Conservation (phyloP, 2,888 invertebrate species). For the Teinopalpus imperialis region DNA sequence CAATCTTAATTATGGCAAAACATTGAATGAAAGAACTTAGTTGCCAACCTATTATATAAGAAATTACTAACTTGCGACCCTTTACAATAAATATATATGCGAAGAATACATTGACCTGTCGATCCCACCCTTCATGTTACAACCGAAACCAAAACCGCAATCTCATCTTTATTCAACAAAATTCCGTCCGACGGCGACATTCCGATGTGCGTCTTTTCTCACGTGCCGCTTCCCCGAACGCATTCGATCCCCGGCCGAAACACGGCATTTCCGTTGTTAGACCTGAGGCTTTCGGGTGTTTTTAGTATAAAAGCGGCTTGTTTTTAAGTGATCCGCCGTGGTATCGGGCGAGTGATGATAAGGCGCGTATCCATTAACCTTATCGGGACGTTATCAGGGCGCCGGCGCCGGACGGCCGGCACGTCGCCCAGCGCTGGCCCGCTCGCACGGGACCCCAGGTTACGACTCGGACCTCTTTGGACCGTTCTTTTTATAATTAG, state of each 20-base stretch:
- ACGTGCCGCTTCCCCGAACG: constrained; percentile 70
- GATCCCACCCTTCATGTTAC: too few species aligned
- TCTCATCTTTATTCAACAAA: too few species aligned
- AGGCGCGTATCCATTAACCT: constrained; percentile 73
- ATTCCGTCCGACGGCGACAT: constrained; percentile 69
- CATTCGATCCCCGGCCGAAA: constrained; percentile 50
- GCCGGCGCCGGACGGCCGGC: constrained; percentile 64
- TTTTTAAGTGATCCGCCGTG: constrained; percentile 39
- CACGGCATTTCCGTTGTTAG: neutral
- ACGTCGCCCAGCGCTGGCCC: constrained; percentile 1
- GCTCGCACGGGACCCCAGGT: neutral
- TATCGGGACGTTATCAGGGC: constrained; percentile 72
- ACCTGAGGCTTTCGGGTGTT: constrained; percentile 9
- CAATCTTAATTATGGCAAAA: too few species aligned
- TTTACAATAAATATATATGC: too few species aligned
- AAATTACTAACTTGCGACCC: too few species aligned
- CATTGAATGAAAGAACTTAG: too few species aligned
- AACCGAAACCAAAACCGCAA: too few species aligned
- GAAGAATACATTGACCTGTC: too few species aligned
- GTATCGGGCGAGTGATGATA: constrained; percentile 57
- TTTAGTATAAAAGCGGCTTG: constrained; percentile 7
- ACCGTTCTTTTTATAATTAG: too few species aligned
- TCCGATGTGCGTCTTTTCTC: constrained; percentile 62
- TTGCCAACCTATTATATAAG: too few species aligned
- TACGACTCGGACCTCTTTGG: neutral